phyloP scores from a whole-genome alignment of 2,888 invertebrate genomes.

The Teleogryllus oceanicus region DNA sequence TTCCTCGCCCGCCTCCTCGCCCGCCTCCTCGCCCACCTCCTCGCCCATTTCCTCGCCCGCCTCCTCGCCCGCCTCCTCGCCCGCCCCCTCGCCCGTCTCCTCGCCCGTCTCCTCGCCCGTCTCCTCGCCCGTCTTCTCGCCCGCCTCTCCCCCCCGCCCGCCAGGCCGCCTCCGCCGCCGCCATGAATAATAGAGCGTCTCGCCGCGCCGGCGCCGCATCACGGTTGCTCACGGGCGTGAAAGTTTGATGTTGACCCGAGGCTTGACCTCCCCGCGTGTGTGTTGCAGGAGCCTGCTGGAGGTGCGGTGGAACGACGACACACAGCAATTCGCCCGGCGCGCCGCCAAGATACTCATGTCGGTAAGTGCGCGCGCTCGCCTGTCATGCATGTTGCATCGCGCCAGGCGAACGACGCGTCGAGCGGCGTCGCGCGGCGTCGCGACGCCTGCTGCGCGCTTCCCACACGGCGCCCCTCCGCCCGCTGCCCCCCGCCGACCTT shows the following conservation, averaged over 20 bases:
- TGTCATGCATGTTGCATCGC: not conserved
- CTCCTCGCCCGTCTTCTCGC: not conserved
- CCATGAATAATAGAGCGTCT: not conserved
- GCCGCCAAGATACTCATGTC: slow-evolving; percentile 59
- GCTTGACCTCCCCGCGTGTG: not conserved
- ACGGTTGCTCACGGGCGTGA: no score
- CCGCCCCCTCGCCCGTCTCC: no score
- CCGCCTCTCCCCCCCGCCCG: not conserved
- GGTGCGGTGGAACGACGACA: slow-evolving; percentile 59
- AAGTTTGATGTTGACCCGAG: no score
- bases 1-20: no score
- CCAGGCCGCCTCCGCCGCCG: not conserved
- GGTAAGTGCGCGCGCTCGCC: slow-evolving; percentile 47
- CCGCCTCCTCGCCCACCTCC: no score
- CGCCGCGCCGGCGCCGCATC: no score
- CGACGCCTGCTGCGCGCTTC: no score
- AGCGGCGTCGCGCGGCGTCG: no score
- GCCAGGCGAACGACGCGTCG: not conserved
- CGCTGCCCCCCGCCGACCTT: no score
- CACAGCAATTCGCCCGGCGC: slow-evolving; percentile 58
- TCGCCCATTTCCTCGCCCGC: no score
- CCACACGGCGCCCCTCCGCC: no score
- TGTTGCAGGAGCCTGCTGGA: slow-evolving; percentile 54
- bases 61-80: no score
- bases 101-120: not conserved